A percentile compares a stretch with the other conserved stretches of the same genome.
Conservation (phyloP, 92 coral and sea anemone genomes). For the Siderastrea radians region DNA sequence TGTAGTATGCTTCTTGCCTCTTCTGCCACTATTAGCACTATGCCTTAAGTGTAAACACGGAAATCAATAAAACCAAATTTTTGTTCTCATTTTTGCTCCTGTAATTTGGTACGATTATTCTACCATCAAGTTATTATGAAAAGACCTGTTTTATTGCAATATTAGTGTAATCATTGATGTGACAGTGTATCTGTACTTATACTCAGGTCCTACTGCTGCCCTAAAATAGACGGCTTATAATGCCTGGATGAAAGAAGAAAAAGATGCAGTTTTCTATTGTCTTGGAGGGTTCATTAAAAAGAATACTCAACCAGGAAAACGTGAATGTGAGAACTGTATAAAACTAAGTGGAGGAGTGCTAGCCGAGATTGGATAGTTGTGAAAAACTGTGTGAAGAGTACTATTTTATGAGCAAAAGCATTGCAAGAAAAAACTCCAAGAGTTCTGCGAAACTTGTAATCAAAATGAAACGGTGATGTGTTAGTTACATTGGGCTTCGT, state of each 20-base stretch:
- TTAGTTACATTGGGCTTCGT: neutral
- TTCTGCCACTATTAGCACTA: no score
- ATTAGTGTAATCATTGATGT: no score
- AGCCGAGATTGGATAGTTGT: neutral
- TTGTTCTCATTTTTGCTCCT: no score
- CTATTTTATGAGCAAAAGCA: neutral
- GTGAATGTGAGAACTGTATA: neutral
- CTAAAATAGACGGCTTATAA: neutral
- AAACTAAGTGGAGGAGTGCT: conserved; percentile 1
- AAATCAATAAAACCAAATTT: no score
- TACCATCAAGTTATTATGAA: no score
- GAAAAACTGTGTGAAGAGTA: neutral
- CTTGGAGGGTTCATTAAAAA: neutral
- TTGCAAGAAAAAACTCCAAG: no score
- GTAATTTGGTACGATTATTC: no score
- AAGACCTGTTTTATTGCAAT: no score
- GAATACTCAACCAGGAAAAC: neutral
- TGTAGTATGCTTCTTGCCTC: no score
- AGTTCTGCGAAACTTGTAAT: no score
- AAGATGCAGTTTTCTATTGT: neutral
- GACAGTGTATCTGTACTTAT: neutral
- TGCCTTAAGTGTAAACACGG: no score
- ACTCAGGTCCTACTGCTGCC: neutral
- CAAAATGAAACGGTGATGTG: neutral
- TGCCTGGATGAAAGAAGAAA: neutral